phyloP scores from a whole-genome alignment of 2,888 invertebrate species.

The Hirtodrosophila alboralis region DNA sequence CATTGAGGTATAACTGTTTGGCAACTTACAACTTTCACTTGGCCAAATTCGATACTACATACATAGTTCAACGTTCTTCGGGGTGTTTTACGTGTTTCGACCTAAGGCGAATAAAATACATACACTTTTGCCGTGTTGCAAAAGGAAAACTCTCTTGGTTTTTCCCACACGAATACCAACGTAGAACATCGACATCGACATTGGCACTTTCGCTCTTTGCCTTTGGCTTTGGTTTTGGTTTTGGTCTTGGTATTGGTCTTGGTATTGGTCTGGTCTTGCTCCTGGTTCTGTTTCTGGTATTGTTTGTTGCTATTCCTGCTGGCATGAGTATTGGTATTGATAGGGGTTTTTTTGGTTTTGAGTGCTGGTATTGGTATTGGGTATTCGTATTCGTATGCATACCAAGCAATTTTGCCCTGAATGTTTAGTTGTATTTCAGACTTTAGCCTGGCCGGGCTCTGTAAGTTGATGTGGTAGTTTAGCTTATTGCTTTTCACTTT shows the following conservation, averaged over 20 bases:
- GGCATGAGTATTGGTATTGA: slow-evolving; percentile 5
- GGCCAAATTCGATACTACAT: slow-evolving; percentile 10
- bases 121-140: slow-evolving; percentile 6
- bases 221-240: slow-evolving; percentile 18
- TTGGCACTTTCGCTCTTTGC: slow-evolving; percentile 60
- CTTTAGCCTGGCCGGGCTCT: slow-evolving; percentile 7
- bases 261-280: slow-evolving; percentile 19
- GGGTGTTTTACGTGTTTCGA: slow-evolving; percentile 8
- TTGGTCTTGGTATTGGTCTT: slow-evolving; percentile 21
- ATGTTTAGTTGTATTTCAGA: slow-evolving; percentile 22
- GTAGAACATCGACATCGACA: slow-evolving; percentile 12
- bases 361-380: slow-evolving; percentile 15
- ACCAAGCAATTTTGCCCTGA: slow-evolving; percentile 29
- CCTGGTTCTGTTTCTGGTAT: slow-evolving; percentile 19
- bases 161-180: slow-evolving; percentile 53
- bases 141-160: slow-evolving; percentile 49
- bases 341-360: slow-evolving; percentile 1
- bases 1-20: background rate
- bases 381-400: slow-evolving; percentile 39
- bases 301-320: background rate
- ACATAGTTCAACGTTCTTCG: slow-evolving; percentile 14
- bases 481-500: slow-evolving; percentile 76
- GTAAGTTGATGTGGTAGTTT: slow-evolving; percentile 62
- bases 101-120: slow-evolving; percentile 18
- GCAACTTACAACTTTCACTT: slow-evolving; percentile 25